These are phyloP conservation scores for Anodontia alba DNA, from an alignment of 2,888 invertebrate species.

Conservation along the genomic window DNA sequence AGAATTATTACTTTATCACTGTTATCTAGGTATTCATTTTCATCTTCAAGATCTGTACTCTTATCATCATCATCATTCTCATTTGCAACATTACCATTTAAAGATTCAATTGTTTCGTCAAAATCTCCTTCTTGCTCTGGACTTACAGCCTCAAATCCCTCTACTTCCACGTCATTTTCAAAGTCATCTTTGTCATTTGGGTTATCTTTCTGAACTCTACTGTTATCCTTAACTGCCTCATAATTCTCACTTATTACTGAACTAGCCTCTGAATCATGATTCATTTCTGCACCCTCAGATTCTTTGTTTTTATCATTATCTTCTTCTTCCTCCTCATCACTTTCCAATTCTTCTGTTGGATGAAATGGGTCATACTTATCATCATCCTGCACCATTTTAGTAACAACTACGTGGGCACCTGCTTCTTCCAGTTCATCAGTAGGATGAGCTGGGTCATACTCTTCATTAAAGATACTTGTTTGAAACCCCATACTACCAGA, in stretches of 20 bases:
- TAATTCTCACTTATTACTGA: neutral
- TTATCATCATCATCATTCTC: conserved; percentile 41
- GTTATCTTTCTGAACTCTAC: neutral
- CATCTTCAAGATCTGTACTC: conserved; percentile 49
- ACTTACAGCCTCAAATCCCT: conserved; percentile 8
- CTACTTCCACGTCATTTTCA: conserved; percentile 6
- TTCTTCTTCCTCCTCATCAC: conserved; percentile 23
- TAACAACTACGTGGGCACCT: conserved; percentile 11
- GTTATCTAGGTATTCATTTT: conserved; percentile 21
- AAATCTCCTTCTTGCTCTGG: conserved; percentile 28
- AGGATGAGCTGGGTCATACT: conserved; percentile 58
- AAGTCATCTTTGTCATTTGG: neutral
- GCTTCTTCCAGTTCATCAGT: conserved; percentile 57
- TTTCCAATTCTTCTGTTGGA: conserved; percentile 54
- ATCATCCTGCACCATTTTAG: neutral
- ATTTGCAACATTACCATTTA: conserved; percentile 21
- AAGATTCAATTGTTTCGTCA: neutral
- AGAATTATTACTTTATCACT: conserved; percentile 8
- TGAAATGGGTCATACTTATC: conserved; percentile 60
- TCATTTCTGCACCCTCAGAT: neutral
- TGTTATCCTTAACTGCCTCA: neutral
- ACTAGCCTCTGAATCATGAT: neutral
- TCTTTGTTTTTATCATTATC: conserved; percentile 21
- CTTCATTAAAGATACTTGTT: conserved; percentile 25
- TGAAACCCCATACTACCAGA: conserved; percentile 15